phyloP scores from a whole-genome alignment of 2,888 invertebrate species.

The Timandra comae region DNA sequence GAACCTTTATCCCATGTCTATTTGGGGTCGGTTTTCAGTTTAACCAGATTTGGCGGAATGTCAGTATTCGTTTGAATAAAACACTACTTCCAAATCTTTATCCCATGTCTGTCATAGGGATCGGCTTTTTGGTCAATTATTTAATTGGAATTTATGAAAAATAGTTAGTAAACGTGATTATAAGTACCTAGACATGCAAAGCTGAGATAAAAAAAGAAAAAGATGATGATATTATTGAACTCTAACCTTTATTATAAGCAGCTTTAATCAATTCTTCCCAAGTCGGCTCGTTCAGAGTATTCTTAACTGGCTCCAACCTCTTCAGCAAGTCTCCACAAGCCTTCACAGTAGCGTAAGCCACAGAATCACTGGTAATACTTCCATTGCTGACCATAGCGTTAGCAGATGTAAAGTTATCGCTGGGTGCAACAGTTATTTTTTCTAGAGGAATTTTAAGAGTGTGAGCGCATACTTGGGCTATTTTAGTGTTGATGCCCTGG shows the following conservation, averaged over 20 bases:
- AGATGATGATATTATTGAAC: too few species aligned
- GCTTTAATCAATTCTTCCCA: slow-evolving; percentile 72
- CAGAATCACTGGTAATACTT: slow-evolving; percentile 83
- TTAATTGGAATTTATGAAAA: too few species aligned
- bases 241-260: slow-evolving; percentile 64
- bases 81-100: too few species aligned
- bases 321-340: slow-evolving; percentile 68
- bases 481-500: slow-evolving; percentile 83
- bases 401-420: slow-evolving; percentile 79
- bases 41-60: too few species aligned
- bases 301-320: slow-evolving; percentile 58
- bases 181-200: too few species aligned
- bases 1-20: too few species aligned
- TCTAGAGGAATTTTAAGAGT: slow-evolving; percentile 80
- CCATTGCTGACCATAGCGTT: slow-evolving; percentile 83
- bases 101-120: too few species aligned
- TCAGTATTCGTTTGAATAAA: too few species aligned
- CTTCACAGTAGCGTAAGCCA: slow-evolving; percentile 74
- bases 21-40: too few species aligned
- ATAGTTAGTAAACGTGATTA: too few species aligned
- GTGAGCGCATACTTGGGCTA: slow-evolving; percentile 83
- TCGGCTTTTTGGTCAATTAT: too few species aligned
- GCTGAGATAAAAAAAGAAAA: too few species aligned
- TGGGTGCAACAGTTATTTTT: slow-evolving; percentile 76
- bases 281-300: slow-evolving; percentile 52